Base-by-base conservation (phyloP, 2,888 invertebrate species). In the Drosophila mettleri region DNA sequence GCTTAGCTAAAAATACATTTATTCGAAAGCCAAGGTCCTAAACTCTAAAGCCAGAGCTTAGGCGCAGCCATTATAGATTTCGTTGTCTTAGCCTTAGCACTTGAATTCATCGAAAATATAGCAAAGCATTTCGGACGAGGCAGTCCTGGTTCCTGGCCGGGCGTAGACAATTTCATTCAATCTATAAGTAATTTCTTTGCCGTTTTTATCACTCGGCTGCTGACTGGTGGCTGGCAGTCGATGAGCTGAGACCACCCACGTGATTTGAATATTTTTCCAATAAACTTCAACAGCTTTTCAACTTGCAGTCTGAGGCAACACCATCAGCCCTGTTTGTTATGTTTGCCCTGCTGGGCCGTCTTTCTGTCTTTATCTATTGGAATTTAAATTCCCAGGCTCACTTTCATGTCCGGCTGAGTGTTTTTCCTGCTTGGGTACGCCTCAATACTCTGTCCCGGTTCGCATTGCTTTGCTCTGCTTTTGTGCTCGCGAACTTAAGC, bases 181-280 rank as follows among this genome's bases (percentile, higher is more conserved):
- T 83, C 88, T 83, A 86, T 88, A 88, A 82, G 83, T 83, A 88
- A 83, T 83, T 83, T 88, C 80, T 82, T 71, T 77, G 86, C 83
- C 77, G 77, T 83, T 84, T 83, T 87, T 87, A 86, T 86, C 87
- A 80, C 81, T 68, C 67, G 55, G 69, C 58, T 53, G 53, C 70
- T 43, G 43, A 27, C 27, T 16, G 54, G 34, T 39, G 36, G 52
- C 66, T 46, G 39, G 63, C 27, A 34, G 74, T 53, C 80, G 73
- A 74, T 74, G 77, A 64, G 78, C 74, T 84, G 81, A 81, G 82
- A 75, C 82, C 89, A 84, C 83, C 89, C 81, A 87, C 78, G 90
- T 89, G 89, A 89, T 88, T 88, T 88, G 88, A 88, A 88, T 88
- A 88, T 89, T 89, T 89, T 88, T 89, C 84, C 88, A 82, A 86